Evolutionary conservation across 1,140 invertebrate genomes (phyloP).

Genomic region (Drosophila equinoxialis): DNA sequence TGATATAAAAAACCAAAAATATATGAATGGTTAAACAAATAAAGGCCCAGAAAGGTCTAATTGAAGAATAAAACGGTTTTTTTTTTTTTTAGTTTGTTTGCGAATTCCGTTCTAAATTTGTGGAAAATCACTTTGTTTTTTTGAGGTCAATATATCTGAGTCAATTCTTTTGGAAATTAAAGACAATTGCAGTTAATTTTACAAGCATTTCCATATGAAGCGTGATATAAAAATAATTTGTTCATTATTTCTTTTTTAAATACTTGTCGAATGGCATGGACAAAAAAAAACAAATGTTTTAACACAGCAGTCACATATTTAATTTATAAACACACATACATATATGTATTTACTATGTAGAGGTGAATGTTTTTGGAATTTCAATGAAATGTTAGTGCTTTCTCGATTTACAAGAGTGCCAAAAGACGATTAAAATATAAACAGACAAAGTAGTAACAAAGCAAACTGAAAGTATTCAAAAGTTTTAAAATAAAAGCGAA

Average conservation of each 20-base stretch:
- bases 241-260: background rate
- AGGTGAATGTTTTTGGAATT: conserved; percentile 42
- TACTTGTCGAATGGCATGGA: background rate
- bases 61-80: no score
- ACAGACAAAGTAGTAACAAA: conserved; percentile 1
- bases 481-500: conserved; percentile 2
- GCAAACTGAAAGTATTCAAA: conserved; percentile 3
- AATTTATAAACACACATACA: background rate
- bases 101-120: no score
- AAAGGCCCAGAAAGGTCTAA: no score
- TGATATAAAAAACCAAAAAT: no score
- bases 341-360: background rate
- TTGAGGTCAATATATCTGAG: no score
- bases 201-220: no score
- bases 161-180: no score
- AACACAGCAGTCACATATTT: conserved; percentile 64
- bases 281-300: conserved; percentile 31
- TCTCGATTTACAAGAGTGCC: conserved; percentile 6
- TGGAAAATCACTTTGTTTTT: no score
- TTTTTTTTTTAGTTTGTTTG: no score
- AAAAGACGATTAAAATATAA: conserved; percentile 6
- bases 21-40: no score
- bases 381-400: conserved; percentile 53
- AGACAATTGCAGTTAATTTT: no score
- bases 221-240: background rate